These are phyloP conservation scores for Lates japonicus DNA, from an alignment of 2,797 vertebrate species.

Conservation along the genomic window DNA sequence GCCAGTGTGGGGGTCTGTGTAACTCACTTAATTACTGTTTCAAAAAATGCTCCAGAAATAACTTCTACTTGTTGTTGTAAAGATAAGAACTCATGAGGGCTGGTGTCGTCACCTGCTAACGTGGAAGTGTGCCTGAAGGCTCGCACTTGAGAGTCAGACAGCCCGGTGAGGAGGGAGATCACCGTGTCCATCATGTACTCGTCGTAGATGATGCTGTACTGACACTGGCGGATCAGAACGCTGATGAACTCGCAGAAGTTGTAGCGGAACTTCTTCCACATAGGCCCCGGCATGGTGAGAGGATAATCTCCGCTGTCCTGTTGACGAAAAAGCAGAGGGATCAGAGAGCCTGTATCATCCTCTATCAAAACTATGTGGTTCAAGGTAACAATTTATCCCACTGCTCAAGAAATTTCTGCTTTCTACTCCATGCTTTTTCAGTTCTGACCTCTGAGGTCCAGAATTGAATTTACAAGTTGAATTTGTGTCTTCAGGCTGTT, in stretches of 20 bases:
- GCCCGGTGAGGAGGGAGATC: slow-evolving; percentile 97
- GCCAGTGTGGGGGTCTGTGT: neutral
- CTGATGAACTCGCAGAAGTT: slow-evolving; percentile 99
- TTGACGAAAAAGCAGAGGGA: slow-evolving; percentile 2
- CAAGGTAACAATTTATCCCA: neutral
- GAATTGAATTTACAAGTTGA: neutral
- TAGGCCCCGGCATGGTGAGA: slow-evolving; percentile 97
- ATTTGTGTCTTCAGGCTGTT: neutral
- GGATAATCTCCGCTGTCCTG: slow-evolving; percentile 99
- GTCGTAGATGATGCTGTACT: slow-evolving; percentile 99
- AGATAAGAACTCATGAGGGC: neutral
- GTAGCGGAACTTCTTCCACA: slow-evolving; percentile 99
- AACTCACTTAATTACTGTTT: neutral
- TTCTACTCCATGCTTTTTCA: neutral
- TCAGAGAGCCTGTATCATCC: neutral
- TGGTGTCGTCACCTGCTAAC: slow-evolving; percentile 89
- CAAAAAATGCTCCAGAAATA: neutral
- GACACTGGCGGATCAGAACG: slow-evolving; percentile 98
- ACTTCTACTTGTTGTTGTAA: neutral
- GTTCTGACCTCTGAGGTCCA: neutral
- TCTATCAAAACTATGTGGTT: neutral
- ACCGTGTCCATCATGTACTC: slow-evolving; percentile 99
- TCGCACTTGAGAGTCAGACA: slow-evolving; percentile 99
- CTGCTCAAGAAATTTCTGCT: neutral
- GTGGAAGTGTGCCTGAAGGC: slow-evolving; percentile 99